Conservation (phyloP, 2,113 vertebrate species). For the Oryzias curvinotus region DNA sequence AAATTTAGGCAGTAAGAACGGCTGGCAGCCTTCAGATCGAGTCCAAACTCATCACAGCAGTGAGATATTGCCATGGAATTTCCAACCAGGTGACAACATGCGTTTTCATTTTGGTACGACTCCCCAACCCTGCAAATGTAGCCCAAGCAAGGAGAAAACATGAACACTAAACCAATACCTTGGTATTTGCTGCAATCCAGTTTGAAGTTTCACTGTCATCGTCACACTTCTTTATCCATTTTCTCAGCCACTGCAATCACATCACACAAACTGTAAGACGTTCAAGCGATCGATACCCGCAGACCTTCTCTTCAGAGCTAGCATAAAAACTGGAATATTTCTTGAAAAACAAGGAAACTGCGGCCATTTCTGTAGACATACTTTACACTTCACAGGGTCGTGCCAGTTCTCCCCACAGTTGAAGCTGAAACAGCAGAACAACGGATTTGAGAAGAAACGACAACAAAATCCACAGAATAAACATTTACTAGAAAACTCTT, state of each 20-base stretch:
- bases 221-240: constrained; percentile 99
- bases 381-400: constrained; percentile 99
- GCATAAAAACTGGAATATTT: no score
- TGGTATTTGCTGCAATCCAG: constrained; percentile 99
- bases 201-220: constrained; percentile 99
- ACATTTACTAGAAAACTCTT: constrained; percentile 52
- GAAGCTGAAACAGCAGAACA: constrained; percentile 83
- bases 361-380: constrained; percentile 49
- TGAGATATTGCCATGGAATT: no score
- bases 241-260: constrained; percentile 91
- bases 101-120: no score
- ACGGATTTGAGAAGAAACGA: background rate
- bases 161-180: constrained; percentile 86
- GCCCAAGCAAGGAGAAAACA: background rate
- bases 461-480: background rate
- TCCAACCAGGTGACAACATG: no score
- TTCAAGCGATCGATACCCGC: background rate
- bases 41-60: no score
- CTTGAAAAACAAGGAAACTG: no score
- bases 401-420: constrained; percentile 99
- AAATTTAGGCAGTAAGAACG: background rate
- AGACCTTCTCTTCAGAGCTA: background rate
- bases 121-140: background rate
- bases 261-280: constrained; percentile 20
- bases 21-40: no score